Conservation (phyloP, 2,113 vertebrate species). For the Progne subis region DNA sequence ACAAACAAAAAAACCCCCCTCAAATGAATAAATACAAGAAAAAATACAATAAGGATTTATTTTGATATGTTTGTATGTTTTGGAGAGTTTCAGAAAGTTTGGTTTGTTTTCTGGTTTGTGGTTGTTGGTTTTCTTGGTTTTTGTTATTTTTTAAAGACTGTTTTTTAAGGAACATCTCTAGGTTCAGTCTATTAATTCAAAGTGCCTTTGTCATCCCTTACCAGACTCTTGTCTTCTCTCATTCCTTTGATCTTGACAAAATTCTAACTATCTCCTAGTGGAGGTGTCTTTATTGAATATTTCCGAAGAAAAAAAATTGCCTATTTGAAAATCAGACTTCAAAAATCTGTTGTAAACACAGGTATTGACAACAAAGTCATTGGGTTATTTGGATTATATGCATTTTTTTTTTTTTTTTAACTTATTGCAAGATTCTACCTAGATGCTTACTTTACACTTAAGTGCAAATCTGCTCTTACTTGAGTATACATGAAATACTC, state of each 20-base stretch:
- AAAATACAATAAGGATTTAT: background rate
- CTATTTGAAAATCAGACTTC: background rate
- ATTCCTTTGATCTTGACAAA: background rate
- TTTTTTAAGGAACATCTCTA: background rate
- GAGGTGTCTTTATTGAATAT: background rate
- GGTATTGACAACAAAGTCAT: background rate
- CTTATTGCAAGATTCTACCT: background rate
- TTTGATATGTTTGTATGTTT: background rate
- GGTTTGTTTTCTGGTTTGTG: background rate
- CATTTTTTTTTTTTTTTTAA: background rate
- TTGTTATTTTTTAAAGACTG: background rate
- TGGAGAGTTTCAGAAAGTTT: rapidly evolving
- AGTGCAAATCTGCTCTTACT: background rate
- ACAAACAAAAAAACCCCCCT: background rate
- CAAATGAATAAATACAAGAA: background rate
- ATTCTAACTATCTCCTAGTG: background rate
- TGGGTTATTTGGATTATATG: background rate
- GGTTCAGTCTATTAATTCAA: background rate
- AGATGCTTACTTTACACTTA: background rate
- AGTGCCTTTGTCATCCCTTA: background rate
- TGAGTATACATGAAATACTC: background rate
- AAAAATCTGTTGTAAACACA: background rate
- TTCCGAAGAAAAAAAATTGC: background rate
- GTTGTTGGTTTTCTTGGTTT: no score
- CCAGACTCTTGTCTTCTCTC: background rate